phyloP scores from a whole-genome alignment of 2,113 vertebrate genomes.

The Osmerus eperlanus region DNA sequence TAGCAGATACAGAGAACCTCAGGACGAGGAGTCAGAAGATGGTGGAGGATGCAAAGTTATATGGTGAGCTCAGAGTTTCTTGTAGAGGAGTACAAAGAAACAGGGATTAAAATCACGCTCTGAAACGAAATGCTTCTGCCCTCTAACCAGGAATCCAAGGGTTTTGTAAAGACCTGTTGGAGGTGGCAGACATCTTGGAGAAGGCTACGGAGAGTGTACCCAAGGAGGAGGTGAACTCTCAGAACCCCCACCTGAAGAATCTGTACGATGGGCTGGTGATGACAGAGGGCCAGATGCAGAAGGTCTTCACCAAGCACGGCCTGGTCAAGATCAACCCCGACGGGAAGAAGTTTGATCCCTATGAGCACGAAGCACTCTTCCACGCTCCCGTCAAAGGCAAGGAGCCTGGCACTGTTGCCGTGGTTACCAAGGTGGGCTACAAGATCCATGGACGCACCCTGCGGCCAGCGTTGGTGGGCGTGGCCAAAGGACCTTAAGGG shows the following conservation, averaged over 20 bases:
- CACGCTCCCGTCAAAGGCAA: conserved; percentile 82
- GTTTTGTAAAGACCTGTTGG: conserved; percentile 96
- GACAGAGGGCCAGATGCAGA: conserved; percentile 93
- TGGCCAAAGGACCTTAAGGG: conserved; percentile 82
- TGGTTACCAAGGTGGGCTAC: conserved; percentile 94
- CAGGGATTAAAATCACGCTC: background rate
- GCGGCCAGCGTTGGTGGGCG: conserved; percentile 90
- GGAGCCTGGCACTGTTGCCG: conserved; percentile 84
- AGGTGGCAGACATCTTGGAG: conserved; percentile 94
- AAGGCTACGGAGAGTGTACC: conserved; percentile 94
- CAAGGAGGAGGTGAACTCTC: conserved; percentile 79
- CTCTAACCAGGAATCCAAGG: conserved; percentile 84
- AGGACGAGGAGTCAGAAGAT: conserved; percentile 88
- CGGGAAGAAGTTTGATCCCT: conserved; percentile 91
- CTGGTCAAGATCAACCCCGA: conserved; percentile 84
- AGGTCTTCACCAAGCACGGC: conserved; percentile 93
- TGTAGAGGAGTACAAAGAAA: background rate
- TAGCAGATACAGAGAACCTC: conserved; percentile 94
- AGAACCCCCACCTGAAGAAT: conserved; percentile 93
- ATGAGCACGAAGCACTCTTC: conserved; percentile 94
- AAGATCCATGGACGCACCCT: conserved; percentile 94
- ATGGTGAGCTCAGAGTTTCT: conserved; percentile 71
- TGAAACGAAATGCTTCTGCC: background rate
- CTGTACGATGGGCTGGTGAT: conserved; percentile 93
- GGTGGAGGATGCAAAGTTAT: conserved; percentile 92